phyloP scores from a whole-genome alignment of 2,113 vertebrate species.

The Pyrgilauda ruficollis region DNA sequence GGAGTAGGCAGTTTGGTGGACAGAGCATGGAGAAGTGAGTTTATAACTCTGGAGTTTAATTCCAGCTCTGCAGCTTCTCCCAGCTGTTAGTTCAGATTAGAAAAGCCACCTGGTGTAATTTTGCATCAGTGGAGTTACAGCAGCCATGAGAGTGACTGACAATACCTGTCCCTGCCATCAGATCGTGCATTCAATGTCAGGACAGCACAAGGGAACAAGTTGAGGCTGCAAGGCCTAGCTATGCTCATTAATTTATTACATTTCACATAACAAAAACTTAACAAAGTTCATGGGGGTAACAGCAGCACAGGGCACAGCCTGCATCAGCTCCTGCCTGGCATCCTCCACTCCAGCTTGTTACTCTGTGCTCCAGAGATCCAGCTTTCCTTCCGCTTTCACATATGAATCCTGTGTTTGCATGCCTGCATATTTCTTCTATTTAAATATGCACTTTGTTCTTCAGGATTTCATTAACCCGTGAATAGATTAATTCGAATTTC shows the following conservation, averaged over 20 bases:
- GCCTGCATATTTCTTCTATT: not conserved
- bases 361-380: not conserved
- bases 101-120: not conserved
- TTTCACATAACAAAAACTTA: not conserved
- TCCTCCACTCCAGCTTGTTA: not conserved
- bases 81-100: not conserved
- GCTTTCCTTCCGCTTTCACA: not conserved
- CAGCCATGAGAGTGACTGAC: not conserved
- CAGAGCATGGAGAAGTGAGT: rapidly evolving
- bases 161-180: not conserved
- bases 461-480: conserved; percentile 17
- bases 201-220: not conserved
- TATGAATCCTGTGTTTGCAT: not conserved
- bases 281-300: not conserved
- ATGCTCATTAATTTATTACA: not conserved
- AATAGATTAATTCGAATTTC: not conserved
- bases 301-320: not conserved
- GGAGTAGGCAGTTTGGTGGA: not conserved
- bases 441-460: conserved; percentile 58
- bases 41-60: not conserved
- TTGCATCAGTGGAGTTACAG: not conserved
- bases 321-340: not conserved
- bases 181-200: not conserved
- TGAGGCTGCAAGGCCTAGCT: not conserved
- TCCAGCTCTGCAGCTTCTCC: not conserved